phyloP scores from a whole-genome alignment of 2,797 vertebrate genomes.

The Tauraco hartlaubi region DNA sequence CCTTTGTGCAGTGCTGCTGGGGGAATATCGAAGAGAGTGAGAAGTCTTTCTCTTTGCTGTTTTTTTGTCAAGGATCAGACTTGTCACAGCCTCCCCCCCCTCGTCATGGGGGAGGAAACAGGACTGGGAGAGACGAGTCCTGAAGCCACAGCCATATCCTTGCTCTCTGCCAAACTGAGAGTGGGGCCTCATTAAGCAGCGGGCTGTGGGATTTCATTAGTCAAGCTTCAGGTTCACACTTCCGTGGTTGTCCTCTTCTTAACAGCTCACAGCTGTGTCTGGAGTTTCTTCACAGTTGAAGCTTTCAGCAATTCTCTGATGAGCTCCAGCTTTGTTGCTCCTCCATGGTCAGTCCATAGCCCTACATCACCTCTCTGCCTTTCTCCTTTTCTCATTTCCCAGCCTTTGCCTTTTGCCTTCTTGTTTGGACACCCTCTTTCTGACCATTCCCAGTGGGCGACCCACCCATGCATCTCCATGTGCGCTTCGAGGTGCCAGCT shows the following conservation, averaged over 20 bases:
- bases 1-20: background rate
- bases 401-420: background rate
- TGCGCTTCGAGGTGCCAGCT: background rate
- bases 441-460: background rate
- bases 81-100: rapidly evolving
- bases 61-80: background rate
- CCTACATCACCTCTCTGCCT: background rate
- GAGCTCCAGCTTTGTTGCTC: background rate
- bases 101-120: no score
- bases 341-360: background rate
- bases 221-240: background rate
- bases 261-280: background rate
- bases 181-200: background rate
- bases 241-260: background rate
- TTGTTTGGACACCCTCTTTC: background rate
- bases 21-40: background rate
- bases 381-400: background rate
- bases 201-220: background rate
- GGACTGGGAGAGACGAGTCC: background rate
- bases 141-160: background rate
- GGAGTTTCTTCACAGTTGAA: background rate
- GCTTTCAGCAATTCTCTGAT: background rate
- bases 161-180: background rate
- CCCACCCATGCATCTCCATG: background rate
- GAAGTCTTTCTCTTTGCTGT: background rate